Evolutionary conservation across 1,140 invertebrate genomes (phyloP), one percentile per base, ranked within the genome.

Genomic region (Pogonognathellus flavescens): DNA sequence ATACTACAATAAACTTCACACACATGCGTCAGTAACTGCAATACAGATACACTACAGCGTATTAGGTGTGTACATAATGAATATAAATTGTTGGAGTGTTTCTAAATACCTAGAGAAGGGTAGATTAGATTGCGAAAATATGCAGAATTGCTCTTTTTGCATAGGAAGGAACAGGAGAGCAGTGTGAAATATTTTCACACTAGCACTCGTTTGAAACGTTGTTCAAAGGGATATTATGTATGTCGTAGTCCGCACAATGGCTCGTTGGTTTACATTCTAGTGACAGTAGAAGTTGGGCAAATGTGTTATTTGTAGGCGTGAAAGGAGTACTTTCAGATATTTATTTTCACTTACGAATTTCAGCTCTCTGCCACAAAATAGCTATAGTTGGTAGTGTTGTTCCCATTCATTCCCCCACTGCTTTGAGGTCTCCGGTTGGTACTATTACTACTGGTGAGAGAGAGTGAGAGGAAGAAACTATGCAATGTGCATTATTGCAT

Each of bases 311-410:
- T 76, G 70, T 76, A 31, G 70, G 70, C 70, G 70, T 76, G 70
- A 50, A 76, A 76, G 31, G 70, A 14, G 70, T 31, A 76, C 41
- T 76, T 76, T 76, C 41, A n/a, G 70, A 49, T 76, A 76, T 76
- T 76, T 76, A 76, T 76, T 76, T 76, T 76, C 70, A 76, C 70
- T 76, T 76, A 31, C 41, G 31, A 76, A 76, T 76, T 76, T 76
- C 70, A 76, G 70, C n/a, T 14, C 70, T 4, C 6, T 55, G 25
- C 70, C 70, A 76, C 70, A 76, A 49, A 76, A 49, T 76, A 31
- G 70, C 31, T 76, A 49, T 31, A 76, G 59, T 16, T 76, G 25
- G 13, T 60, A 25, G 20, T 66, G 20, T 66, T 66, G 14, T 66
- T 66, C 62, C 4, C 7, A 66, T 66, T 66, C 62, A 25, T 20